Evolutionary conservation across 2,113 vertebrate species (phyloP), one percentile per base, ranked within the genome.

Genomic region (Neofelis nebulosa): DNA sequence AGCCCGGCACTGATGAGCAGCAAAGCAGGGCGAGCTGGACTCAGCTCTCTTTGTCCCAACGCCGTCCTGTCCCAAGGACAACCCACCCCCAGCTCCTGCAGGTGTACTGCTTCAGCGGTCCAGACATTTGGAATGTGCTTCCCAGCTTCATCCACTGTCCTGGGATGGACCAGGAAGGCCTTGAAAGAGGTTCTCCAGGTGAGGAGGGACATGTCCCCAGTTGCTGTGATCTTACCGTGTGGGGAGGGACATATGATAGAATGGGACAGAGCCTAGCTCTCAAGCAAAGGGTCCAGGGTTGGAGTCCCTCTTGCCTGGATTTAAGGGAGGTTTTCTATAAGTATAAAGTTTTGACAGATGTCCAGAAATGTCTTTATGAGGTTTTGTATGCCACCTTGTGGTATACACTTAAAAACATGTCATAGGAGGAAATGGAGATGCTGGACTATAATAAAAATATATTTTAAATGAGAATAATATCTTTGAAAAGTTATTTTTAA

Each of bases 351-450:
- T 90, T 69, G 10, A 55, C 55, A 81, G 45, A 52, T 31, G 41
- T 4, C 16, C 5, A 82, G 29, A 81, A 93, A 48, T 68, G 1
- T 95, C 50, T 97, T 79, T 69, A 74, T 48, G 61, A 96, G 61
- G 71, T 81, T 97, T 96, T 73, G 33, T 63, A 33, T 94, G 90
- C 95, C 92, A 92, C 63, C 97, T 96, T 82, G 79, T 97, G 96
- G 79, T 87, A 33, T 38, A 91, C 76, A 88, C n/a, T 38, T 86
- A 38, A 94, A 82, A 76, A 57, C 5, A 23, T 4, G 11, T 27
- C 87, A 23, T 0, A 45, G 48, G 94, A 93, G 31, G 76, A 92
- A 95, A 52, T 65, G 68, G 36, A 95, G 63, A 89, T 68, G 3
- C 79, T 79, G 33, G 73, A 19, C 41, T 93, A 45, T 2, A 87